Evolutionary conservation across 35 echinoderm and acorn worm species (phyloP).

Genomic region (Amphiura filiformis): DNA sequence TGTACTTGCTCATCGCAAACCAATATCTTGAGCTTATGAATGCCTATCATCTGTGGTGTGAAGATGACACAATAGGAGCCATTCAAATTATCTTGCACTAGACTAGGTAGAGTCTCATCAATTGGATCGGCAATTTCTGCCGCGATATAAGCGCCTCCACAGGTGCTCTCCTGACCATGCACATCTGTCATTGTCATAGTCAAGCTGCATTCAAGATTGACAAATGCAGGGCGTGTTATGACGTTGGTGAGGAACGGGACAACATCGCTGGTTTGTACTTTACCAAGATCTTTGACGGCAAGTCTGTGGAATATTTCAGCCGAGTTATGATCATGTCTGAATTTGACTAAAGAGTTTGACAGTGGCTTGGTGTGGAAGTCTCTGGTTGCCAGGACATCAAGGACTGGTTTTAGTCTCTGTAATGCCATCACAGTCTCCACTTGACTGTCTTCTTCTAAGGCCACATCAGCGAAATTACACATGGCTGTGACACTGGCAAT

Average conservation of each 20-base stretch:
- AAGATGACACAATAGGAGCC: slow-evolving; percentile 44
- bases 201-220: slow-evolving; percentile 45
- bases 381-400: slow-evolving; percentile 12
- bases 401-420: slow-evolving; percentile 41
- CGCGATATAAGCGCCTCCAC: slow-evolving; percentile 30
- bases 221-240: slow-evolving; percentile 22
- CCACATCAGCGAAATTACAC: slow-evolving; percentile 33
- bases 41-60: slow-evolving; percentile 16
- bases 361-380: slow-evolving; percentile 43
- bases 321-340: slow-evolving; percentile 35
- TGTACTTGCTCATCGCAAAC: slow-evolving; percentile 35
- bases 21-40: slow-evolving; percentile 26
- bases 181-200: slow-evolving; percentile 27
- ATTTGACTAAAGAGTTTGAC: slow-evolving; percentile 43
- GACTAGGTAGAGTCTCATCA: slow-evolving; percentile 14
- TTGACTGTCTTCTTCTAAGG: slow-evolving; percentile 17
- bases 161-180: slow-evolving; percentile 22
- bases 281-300: slow-evolving; percentile 46
- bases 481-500: slow-evolving; percentile 43
- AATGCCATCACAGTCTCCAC: slow-evolving; percentile 34
- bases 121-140: slow-evolving; percentile 18
- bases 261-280: slow-evolving; percentile 24
- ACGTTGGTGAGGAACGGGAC: slow-evolving; percentile 51
- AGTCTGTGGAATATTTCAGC: slow-evolving; percentile 26
- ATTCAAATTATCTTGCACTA: slow-evolving; percentile 47